Percentiles rank a stretch among this genome's conserved stretches.
Conservation (phyloP, 2,113 vertebrate genomes). For the Galbula dea region DNA sequence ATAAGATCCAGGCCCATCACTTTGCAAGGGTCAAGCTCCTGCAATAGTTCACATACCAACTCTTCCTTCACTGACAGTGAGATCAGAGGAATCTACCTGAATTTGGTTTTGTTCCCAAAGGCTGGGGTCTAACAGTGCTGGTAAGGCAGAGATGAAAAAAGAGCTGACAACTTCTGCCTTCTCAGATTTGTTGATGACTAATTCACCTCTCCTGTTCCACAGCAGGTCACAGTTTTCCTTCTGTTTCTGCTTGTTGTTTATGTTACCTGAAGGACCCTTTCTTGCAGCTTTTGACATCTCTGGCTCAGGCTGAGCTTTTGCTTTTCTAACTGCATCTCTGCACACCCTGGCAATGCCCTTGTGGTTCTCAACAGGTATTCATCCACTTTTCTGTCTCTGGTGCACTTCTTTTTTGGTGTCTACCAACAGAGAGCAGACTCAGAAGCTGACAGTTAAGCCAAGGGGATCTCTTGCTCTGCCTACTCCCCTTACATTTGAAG, state of each 20-base stretch:
- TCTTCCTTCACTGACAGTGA: neutral
- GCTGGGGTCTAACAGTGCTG: neutral
- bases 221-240: neutral
- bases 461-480: neutral
- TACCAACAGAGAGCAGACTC: neutral
- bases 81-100: neutral
- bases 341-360: neutral
- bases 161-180: neutral
- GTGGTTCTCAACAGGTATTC: neutral
- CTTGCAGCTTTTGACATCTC: neutral
- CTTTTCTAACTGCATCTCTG: neutral
- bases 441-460: neutral
- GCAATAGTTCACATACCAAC: neutral
- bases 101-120: neutral
- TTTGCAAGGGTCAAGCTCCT: neutral
- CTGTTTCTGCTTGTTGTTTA: neutral
- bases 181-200: neutral
- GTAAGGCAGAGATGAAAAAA: neutral
- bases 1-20: neutral
- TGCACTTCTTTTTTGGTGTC: too few species aligned
- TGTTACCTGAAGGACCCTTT: neutral
- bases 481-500: neutral
- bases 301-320: neutral
- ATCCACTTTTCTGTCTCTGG: neutral
- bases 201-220: neutral